Conservation (phyloP, 1,140 invertebrate species). For the Wasmannia auropunctata region DNA sequence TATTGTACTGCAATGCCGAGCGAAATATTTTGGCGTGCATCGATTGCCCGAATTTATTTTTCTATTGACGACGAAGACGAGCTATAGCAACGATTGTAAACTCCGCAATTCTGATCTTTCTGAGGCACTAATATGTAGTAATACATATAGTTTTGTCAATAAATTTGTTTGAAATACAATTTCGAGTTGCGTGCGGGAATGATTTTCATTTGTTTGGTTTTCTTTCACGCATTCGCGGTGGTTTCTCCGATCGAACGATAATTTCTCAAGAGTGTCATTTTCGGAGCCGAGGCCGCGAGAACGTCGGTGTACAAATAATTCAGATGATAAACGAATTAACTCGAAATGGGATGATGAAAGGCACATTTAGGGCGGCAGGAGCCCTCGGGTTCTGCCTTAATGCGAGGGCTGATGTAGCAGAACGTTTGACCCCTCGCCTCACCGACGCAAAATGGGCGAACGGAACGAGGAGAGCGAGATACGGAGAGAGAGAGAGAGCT, state of each 20-base stretch:
- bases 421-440: conserved; percentile 83
- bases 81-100: not conserved
- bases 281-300: conserved; percentile 2
- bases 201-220: not conserved
- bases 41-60: conserved; percentile 63
- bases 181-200: not conserved
- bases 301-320: conserved; percentile 82
- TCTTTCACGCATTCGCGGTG: no score
- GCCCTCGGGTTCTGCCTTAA: conserved; percentile 64
- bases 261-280: conserved; percentile 34
- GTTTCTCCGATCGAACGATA: conserved; percentile 27
- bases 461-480: conserved; percentile 19
- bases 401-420: conserved; percentile 76
- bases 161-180: not conserved
- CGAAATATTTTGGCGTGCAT: conserved; percentile 68
- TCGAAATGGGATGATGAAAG: conserved; percentile 84
- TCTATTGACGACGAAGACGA: conserved; percentile 38
- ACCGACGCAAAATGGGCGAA: conserved; percentile 42
- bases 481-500: conserved; percentile 38
- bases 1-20: conserved; percentile 24
- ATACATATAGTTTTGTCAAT: not conserved
- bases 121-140: conserved; percentile 17
- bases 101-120: not conserved
- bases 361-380: conserved; percentile 78
- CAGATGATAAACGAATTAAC: conserved; percentile 83